phyloP scores from a whole-genome alignment of 2,113 vertebrate genomes.

The Pygoscelis antarcticus region DNA sequence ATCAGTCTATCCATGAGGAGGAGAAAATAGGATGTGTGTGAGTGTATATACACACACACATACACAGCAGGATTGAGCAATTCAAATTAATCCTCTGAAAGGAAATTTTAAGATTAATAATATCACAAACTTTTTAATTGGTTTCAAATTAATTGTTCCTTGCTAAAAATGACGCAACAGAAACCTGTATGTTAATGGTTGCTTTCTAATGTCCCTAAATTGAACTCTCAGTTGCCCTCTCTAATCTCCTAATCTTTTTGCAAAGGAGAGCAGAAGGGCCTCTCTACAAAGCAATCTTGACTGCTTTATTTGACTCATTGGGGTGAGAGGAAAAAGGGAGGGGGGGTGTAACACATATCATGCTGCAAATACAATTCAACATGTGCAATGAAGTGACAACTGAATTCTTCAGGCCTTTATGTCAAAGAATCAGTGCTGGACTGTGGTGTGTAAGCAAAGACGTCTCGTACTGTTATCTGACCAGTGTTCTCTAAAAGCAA shows the following conservation, averaged over 20 bases:
- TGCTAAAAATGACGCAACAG: background rate
- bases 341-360: background rate
- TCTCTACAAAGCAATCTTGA: background rate
- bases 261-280: background rate
- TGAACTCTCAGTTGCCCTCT: background rate
- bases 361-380: conserved; percentile 8
- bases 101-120: background rate
- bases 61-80: background rate
- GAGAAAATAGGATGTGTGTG: background rate
- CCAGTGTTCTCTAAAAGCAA: background rate
- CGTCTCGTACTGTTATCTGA: background rate
- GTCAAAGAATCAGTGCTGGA: background rate
- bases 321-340: background rate
- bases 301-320: conserved; percentile 21
- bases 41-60: background rate
- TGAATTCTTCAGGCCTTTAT: conserved; percentile 6
- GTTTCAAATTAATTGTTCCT: background rate
- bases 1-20: background rate
- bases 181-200: background rate
- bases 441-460: background rate
- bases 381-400: conserved; percentile 26
- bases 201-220: background rate
- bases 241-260: conserved; percentile 23
- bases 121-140: background rate
- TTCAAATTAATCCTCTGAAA: background rate